Evolutionary conservation across 2,113 vertebrate species (phyloP).

Genomic region (Apteryx owenii): DNA sequence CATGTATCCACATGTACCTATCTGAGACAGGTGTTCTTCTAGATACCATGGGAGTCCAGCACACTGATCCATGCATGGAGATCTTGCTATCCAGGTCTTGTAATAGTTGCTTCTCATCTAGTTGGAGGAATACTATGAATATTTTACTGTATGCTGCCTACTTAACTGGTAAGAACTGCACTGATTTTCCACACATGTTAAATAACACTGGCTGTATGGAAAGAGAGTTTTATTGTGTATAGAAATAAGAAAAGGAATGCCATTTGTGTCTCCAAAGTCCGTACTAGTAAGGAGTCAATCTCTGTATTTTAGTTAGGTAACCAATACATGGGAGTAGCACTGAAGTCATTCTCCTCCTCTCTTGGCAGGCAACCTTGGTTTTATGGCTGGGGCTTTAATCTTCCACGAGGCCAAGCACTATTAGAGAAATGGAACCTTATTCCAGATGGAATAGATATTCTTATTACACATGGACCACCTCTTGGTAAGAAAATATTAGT

Average conservation of each 20-base stretch:
- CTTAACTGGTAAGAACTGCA: background rate
- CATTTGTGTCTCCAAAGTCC: constrained; percentile 24
- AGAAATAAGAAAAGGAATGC: constrained; percentile 23
- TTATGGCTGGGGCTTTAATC: constrained; percentile 97
- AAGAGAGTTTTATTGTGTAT: background rate
- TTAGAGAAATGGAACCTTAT: constrained; percentile 99
- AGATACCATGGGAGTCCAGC: background rate
- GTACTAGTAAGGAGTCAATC: background rate
- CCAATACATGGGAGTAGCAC: constrained; percentile 42
- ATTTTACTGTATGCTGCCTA: background rate
- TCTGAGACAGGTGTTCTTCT: background rate
- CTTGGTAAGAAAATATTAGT: constrained; percentile 85
- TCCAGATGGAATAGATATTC: constrained; percentile 92
- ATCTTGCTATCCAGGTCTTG: background rate
- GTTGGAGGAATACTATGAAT: background rate
- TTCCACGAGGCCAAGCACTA: constrained; percentile 93
- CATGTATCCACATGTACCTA: background rate
- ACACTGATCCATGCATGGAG: background rate
- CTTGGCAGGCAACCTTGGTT: constrained; percentile 96
- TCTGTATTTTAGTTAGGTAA: constrained; percentile 39
- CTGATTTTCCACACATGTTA: background rate
- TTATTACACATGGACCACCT: constrained; percentile 95
- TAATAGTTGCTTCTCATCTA: background rate
- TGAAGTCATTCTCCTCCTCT: constrained; percentile 58
- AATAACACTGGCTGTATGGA: background rate